phyloP scores from a whole-genome alignment of 2,888 invertebrate species.

The Prosapia bicincta region DNA sequence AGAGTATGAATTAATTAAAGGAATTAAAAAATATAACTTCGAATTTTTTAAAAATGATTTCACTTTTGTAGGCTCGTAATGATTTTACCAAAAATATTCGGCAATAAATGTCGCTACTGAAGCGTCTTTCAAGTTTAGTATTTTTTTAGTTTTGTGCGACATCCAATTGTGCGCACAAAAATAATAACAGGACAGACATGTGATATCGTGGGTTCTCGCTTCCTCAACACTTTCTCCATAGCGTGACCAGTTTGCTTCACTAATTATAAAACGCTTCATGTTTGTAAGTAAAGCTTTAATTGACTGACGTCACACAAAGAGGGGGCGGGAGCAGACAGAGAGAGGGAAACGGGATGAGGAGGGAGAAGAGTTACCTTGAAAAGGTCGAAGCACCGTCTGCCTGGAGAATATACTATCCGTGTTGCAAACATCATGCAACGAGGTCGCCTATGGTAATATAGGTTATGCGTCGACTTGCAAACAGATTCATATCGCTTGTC shows the following conservation, averaged over 20 bases:
- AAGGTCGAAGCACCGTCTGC: conserved; percentile 25
- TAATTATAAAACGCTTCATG: not conserved
- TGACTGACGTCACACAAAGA: not conserved
- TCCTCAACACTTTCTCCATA: not conserved
- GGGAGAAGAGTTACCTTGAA: conserved; percentile 16
- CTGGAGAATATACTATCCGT: conserved; percentile 7
- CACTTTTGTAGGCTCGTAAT: too few relatives aligned
- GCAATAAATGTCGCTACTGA: too few relatives aligned
- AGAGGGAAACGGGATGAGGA: not conserved
- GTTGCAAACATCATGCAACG: conserved; percentile 4
- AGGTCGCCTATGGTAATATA: not conserved
- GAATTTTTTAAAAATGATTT: too few relatives aligned
- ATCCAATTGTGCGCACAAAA: too few relatives aligned
- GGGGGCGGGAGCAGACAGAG: not conserved
- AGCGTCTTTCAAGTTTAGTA: too few relatives aligned
- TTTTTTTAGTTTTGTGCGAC: too few relatives aligned
- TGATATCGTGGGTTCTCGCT: too few relatives aligned
- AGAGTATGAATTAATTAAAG: too few relatives aligned
- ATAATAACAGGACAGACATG: too few relatives aligned
- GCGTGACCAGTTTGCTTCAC: not conserved
- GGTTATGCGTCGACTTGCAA: not conserved
- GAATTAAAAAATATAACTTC: too few relatives aligned
- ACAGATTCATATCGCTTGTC: too few relatives aligned
- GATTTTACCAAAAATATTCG: too few relatives aligned
- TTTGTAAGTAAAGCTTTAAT: not conserved